Conservation (phyloP, 2,113 vertebrate species). For the Calyptommatus sinebrachiatus region DNA sequence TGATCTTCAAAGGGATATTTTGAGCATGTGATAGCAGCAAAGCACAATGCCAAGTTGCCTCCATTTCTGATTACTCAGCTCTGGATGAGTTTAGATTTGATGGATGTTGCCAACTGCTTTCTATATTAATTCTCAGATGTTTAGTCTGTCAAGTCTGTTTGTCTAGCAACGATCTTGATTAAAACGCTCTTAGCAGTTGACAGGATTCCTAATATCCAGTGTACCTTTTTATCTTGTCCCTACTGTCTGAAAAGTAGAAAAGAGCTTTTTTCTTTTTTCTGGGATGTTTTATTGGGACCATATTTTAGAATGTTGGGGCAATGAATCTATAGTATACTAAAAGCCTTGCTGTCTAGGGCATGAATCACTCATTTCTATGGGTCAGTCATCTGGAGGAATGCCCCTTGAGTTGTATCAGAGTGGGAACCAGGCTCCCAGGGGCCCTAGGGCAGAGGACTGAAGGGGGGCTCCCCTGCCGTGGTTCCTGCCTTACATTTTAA, state of each 20-base stretch:
- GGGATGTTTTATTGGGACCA: background rate
- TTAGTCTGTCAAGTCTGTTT: background rate
- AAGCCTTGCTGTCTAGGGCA: no score
- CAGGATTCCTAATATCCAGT: fast-evolving
- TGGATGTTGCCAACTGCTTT: background rate
- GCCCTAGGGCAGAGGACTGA: no score
- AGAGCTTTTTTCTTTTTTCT: background rate
- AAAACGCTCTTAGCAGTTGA: background rate
- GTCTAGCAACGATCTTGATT: background rate
- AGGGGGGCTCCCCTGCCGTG: no score
- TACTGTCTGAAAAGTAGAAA: background rate
- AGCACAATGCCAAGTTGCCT: background rate
- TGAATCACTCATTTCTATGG: no score
- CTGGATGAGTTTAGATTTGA: background rate
- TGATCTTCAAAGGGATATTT: background rate
- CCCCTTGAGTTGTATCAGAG: no score
- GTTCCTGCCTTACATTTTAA: no score
- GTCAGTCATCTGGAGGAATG: no score
- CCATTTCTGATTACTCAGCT: background rate
- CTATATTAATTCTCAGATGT: background rate
- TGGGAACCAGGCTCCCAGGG: no score
- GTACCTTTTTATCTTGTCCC: background rate
- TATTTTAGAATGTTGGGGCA: background rate
- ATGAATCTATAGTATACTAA: background rate
- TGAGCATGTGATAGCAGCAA: no score